A percentile compares a stretch with the other conserved stretches of the same genome.
Conservation (phyloP, 2,888 invertebrate species). For the Spisula solida region DNA sequence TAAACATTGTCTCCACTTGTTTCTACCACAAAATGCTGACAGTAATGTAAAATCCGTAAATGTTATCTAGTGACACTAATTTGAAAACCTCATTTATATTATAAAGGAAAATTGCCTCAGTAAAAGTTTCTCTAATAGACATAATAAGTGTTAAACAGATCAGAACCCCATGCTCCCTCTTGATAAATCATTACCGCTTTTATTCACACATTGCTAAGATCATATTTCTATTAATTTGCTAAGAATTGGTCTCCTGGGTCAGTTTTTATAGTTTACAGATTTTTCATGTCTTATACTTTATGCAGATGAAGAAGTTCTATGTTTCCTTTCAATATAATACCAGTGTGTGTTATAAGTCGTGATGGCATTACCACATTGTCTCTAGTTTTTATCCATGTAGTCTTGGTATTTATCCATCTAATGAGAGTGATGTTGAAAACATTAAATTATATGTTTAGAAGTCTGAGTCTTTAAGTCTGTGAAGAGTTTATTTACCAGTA, state of each 20-base stretch:
- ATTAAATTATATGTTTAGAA: not conserved
- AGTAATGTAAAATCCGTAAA: not conserved
- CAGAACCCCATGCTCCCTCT: slow-evolving; percentile 11
- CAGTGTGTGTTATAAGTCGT: not conserved
- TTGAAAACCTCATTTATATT: slow-evolving; percentile 22
- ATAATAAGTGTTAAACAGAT: slow-evolving; percentile 18
- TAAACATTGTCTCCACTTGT: slow-evolving; percentile 11
- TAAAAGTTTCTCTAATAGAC: not conserved
- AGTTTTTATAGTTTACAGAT: slow-evolving; percentile 5
- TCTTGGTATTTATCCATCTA: slow-evolving; percentile 2
- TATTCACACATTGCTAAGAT: slow-evolving; percentile 14
- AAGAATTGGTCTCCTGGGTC: slow-evolving; percentile 20
- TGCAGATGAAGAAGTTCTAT: slow-evolving; percentile 3
- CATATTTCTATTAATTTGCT: slow-evolving; percentile 11
- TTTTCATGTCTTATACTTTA: not conserved
- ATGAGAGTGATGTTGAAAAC: slow-evolving; percentile 15
- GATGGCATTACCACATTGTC: not conserved
- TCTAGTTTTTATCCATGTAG: not conserved
- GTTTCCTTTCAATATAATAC: not conserved
- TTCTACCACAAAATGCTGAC: not conserved
- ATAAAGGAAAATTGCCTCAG: not conserved
- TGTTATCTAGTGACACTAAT: slow-evolving; percentile 19
- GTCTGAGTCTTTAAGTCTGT: not conserved
- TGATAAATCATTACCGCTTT: slow-evolving; percentile 23
- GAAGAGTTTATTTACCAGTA: not conserved